phyloP scores from a whole-genome alignment of 2,797 vertebrate genomes.

The Melanotaenia pygmaea region DNA sequence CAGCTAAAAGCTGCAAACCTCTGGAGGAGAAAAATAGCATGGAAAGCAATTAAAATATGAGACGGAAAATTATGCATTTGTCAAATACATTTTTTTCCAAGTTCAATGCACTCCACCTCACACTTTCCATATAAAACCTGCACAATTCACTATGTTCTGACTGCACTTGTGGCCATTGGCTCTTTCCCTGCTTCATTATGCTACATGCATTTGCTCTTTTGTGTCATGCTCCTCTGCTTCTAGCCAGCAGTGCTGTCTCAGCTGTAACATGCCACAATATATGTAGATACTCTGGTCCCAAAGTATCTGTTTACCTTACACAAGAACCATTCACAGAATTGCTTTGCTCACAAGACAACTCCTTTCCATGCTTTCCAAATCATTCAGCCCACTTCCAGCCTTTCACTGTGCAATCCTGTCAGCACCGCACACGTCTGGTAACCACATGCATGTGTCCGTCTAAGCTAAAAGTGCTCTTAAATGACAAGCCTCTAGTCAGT shows the following conservation, averaged over 20 bases:
- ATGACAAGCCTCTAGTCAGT: conserved; percentile 7
- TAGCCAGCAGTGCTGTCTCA: conserved; percentile 22
- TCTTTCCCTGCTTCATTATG: conserved; percentile 36
- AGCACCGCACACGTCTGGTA: conserved; percentile 37
- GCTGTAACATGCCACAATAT: conserved; percentile 36
- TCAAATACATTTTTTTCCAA: neutral
- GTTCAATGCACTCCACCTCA: neutral
- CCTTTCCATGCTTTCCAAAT: conserved; percentile 19
- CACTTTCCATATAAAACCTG: conserved; percentile 5
- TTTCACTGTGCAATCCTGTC: conserved; percentile 14
- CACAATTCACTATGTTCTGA: conserved; percentile 25
- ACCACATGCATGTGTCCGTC: conserved; percentile 16
- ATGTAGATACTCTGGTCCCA: conserved; percentile 8
- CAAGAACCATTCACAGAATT: neutral
- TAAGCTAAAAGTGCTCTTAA: conserved; percentile 14
- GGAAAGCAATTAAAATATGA: conserved; percentile 32
- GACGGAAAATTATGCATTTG: neutral
- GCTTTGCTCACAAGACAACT: conserved; percentile 29
- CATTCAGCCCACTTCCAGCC: conserved; percentile 18
- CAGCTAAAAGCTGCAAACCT: conserved; percentile 42
- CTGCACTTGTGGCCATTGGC: conserved; percentile 29
- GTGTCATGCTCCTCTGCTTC: conserved; percentile 29
- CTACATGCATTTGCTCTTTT: conserved; percentile 46
- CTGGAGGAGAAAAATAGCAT: conserved; percentile 10
- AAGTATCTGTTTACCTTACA: conserved; percentile 25